phyloP scores from a whole-genome alignment of 2,113 vertebrate species.

The Tenrec ecaudatus region DNA sequence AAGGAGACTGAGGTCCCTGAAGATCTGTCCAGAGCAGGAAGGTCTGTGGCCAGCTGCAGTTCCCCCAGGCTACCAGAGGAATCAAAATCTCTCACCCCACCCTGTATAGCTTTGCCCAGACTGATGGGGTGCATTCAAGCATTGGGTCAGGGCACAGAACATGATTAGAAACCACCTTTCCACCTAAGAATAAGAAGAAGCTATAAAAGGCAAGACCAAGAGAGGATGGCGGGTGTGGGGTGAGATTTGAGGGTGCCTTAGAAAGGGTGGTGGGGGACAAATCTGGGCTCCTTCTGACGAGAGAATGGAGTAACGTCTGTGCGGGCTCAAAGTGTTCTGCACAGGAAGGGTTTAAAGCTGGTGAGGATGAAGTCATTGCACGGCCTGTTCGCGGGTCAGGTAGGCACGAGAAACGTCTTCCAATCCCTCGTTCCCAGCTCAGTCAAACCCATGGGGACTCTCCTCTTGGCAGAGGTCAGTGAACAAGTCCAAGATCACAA shows the following conservation, averaged over 20 bases:
- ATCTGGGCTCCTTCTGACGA: neutral
- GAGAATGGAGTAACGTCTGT: too few species aligned
- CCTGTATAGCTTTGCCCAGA: neutral
- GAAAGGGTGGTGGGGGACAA: neutral
- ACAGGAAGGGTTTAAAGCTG: neutral
- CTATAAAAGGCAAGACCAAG: neutral
- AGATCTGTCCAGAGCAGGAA: neutral
- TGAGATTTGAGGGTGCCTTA: neutral
- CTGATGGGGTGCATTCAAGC: neutral
- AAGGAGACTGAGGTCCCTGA: neutral
- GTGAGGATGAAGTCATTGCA: neutral
- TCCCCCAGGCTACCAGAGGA: neutral
- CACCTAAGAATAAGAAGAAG: neutral
- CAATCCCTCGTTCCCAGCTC: neutral
- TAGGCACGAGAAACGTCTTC: neutral
- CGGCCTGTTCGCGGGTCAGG: too few species aligned
- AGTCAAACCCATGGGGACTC: neutral
- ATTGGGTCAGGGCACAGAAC: neutral
- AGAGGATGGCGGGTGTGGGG: neutral
- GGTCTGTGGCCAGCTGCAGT: neutral
- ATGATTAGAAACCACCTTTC: conserved; percentile 13
- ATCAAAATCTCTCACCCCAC: neutral
- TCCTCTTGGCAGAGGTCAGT: neutral
- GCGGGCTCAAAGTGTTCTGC: too few species aligned
- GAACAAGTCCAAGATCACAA: neutral